phyloP scores from a whole-genome alignment of 2,888 invertebrate genomes.

The Cerastis rubricosa region DNA sequence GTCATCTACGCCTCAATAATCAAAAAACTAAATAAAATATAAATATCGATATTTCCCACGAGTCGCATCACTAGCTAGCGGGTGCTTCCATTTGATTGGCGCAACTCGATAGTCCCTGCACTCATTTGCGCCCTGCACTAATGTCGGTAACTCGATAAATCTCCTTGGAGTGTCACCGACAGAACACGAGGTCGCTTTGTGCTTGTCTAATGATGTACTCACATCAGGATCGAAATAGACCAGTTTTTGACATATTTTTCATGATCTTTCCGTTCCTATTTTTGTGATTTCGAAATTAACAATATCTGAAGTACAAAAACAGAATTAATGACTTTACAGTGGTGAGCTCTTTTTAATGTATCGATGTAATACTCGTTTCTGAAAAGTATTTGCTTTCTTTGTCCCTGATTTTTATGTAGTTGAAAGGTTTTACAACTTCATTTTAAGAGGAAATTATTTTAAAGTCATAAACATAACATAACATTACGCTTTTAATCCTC shows the following conservation, averaged over 20 bases:
- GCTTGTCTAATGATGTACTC: conserved; percentile 68
- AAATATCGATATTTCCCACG: conserved; percentile 70
- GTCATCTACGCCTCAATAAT: neutral
- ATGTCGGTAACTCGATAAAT: conserved; percentile 82
- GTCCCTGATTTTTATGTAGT: neutral
- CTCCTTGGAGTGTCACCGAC: conserved; percentile 77
- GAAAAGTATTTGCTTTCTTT: neutral
- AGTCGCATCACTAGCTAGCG: conserved; percentile 78
- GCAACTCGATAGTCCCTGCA: conserved; percentile 89
- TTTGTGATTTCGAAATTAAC: neutral
- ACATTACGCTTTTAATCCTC: no score
- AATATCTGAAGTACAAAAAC: neutral
- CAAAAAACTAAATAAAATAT: neutral
- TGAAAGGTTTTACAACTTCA: neutral
- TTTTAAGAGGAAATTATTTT: neutral
- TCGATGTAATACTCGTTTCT: neutral
- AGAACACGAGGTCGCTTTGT: conserved; percentile 65
- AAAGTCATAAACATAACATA: neutral
- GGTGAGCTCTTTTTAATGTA: neutral
- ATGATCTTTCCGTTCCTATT: neutral
- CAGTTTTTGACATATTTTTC: neutral
- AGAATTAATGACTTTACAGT: neutral
- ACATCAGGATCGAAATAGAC: conserved; percentile 17
- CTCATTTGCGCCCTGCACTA: conserved; percentile 86
- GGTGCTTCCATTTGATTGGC: conserved; percentile 89